phyloP scores from a whole-genome alignment of 2,888 invertebrate genomes.

The Melitaea athalia region DNA sequence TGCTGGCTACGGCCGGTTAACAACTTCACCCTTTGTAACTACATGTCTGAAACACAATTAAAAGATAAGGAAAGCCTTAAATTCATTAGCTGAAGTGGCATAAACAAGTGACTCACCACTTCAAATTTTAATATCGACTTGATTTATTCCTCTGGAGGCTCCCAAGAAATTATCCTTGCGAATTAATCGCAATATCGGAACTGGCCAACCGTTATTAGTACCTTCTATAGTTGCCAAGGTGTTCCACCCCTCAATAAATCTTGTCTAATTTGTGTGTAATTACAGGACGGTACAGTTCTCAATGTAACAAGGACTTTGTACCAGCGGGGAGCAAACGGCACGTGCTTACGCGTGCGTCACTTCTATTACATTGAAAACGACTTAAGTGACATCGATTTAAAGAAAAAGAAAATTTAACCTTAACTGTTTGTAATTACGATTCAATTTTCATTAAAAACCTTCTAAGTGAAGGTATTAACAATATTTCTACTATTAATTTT shows the following conservation, averaged over 20 bases:
- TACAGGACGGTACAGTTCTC: slow-evolving; percentile 79
- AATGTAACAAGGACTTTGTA: slow-evolving; percentile 80
- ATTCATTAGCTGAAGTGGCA: slow-evolving; percentile 27
- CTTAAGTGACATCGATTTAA: slow-evolving; percentile 42
- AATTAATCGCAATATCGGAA: slow-evolving; percentile 77
- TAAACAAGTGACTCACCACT: slow-evolving; percentile 37
- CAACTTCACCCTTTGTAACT: not conserved
- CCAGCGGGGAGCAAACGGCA: slow-evolving; percentile 76
- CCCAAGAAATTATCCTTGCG: slow-evolving; percentile 58
- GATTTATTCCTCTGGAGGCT: slow-evolving; percentile 42
- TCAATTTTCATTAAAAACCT: slow-evolving; percentile 37
- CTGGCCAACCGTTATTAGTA: slow-evolving; percentile 80
- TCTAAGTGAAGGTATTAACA: slow-evolving; percentile 8
- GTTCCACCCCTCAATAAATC: slow-evolving; percentile 82
- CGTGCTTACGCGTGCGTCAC: slow-evolving; percentile 74
- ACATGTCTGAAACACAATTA: not conserved
- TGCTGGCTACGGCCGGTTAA: not conserved
- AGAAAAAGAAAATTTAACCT: slow-evolving; percentile 45
- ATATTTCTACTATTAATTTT: slow-evolving; percentile 19
- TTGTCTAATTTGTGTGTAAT: slow-evolving; percentile 83
- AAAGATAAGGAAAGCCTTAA: not conserved
- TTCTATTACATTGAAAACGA: slow-evolving; percentile 21
- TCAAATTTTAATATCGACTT: slow-evolving; percentile 43
- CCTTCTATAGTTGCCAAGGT: slow-evolving; percentile 80
- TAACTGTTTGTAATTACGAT: slow-evolving; percentile 33